A percentile compares a stretch with the other conserved stretches of the same genome.
These are phyloP conservation scores for Champsocephalus gunnari DNA, from an alignment of 2,797 vertebrate species.

Conservation along the genomic window DNA sequence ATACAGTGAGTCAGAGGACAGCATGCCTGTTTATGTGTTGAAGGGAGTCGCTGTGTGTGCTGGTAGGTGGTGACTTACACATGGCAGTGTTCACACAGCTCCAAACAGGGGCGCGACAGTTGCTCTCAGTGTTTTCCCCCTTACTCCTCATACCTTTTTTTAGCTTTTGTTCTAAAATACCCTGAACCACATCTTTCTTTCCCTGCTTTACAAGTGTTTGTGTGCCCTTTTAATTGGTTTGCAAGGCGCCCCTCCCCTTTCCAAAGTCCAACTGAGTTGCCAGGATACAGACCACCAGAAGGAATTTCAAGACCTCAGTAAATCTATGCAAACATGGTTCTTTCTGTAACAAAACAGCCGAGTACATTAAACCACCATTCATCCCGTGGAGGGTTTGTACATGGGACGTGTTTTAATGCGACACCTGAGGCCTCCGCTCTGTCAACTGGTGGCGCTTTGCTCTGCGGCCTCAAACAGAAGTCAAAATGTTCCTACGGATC, in stretches of 20 bases:
- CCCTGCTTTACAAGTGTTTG: conserved; percentile 69
- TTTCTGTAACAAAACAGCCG: conserved; percentile 52
- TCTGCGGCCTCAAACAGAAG: conserved; percentile 15
- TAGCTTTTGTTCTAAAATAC: conserved; percentile 73
- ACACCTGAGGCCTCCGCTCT: conserved; percentile 34
- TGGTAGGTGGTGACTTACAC: conserved; percentile 48
- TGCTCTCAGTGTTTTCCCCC: conserved; percentile 51
- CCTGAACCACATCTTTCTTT: conserved; percentile 56
- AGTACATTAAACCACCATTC: conserved; percentile 75
- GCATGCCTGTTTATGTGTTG: conserved; percentile 29
- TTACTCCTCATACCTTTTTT: conserved; percentile 61
- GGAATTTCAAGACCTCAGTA: conserved; percentile 77
- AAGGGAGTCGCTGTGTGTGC: conserved; percentile 30
- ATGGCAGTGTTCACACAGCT: conserved; percentile 24
- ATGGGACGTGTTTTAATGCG: conserved; percentile 35
- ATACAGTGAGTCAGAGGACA: conserved; percentile 28
- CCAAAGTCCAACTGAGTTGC: conserved; percentile 62
- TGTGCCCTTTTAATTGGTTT: conserved; percentile 75
- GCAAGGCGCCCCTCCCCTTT: conserved; percentile 53
- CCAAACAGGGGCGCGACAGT: conserved; percentile 51
- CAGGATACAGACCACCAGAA: conserved; percentile 72
- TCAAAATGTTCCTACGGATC: conserved; percentile 38
- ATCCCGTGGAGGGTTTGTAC: conserved; percentile 40
- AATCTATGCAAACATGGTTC: conserved; percentile 68
- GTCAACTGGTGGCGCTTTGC: conserved; percentile 61